Percentiles rank a stretch among this genome's conserved stretches.
phyloP scores from a whole-genome alignment of 2,797 vertebrate species.

The Erpetoichthys calabaricus region DNA sequence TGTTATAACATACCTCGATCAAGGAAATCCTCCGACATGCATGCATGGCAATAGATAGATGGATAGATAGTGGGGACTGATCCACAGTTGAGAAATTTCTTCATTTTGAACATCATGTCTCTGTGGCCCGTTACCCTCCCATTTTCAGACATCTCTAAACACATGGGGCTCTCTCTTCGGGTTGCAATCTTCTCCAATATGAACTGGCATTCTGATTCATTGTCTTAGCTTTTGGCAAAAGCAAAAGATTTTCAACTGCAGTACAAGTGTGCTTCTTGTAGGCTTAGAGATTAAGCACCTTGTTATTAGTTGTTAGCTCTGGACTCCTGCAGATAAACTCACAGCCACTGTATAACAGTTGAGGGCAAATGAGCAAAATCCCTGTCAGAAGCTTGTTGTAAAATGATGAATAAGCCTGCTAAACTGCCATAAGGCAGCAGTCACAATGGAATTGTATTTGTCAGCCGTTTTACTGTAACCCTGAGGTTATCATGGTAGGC shows the following conservation, averaged over 20 bases:
- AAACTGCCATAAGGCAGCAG: constrained; percentile 52
- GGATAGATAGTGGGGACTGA: no score
- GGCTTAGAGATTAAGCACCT: constrained; percentile 41
- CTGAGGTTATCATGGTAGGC: constrained; percentile 63
- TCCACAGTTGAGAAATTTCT: no score
- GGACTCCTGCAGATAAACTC: constrained; percentile 41
- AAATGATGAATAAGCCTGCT: constrained; percentile 65
- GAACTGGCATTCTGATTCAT: no score
- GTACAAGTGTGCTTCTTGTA: constrained; percentile 31
- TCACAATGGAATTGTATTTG: constrained; percentile 57
- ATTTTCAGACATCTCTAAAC: no score
- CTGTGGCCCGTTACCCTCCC: no score
- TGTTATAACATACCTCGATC: no score
- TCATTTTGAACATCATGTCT: no score
- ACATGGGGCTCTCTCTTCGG: no score
- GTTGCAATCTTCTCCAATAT: no score
- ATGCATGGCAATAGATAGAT: no score
- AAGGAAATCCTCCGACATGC: no score
- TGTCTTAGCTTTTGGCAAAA: no score
- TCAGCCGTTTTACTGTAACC: constrained; percentile 64
- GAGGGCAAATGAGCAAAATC: constrained; percentile 58
- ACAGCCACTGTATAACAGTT: constrained; percentile 30
- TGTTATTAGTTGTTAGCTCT: constrained; percentile 40
- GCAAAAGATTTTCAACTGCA: constrained; percentile 28
- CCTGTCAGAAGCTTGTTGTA: constrained; percentile 47